Evolutionary conservation across 2,797 vertebrate genomes (phyloP), one percentile per base, ranked within the genome.

Genomic region (Eremophila alpestris): DNA sequence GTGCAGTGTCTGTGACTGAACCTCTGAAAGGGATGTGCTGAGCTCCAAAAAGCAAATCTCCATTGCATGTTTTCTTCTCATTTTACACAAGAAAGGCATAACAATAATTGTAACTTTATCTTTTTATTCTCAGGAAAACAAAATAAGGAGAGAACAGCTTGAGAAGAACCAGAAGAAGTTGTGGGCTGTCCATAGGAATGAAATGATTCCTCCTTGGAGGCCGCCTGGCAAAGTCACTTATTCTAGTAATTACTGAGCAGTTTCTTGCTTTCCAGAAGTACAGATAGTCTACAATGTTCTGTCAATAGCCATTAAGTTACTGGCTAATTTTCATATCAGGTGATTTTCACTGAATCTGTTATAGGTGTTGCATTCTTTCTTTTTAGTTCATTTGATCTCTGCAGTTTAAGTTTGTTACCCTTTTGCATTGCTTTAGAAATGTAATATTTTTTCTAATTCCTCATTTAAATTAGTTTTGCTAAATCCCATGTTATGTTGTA

Each of bases 181-280:
- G 41, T 97, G 97, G 79, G 96, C 95, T 32, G 97, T 98, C 91
- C 97, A 96, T 58, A 52, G 95, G 54, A 97, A 98, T 73, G 98
- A 98, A 68, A 91, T 96, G 3, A 97, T 97, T 93, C 98, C 98
- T 73, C 99, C 99, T 0, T 99, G 99, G 99, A 99, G 98, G 92
- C 99, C 99, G 77, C 98, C 99, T 19, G 99, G 98, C 95, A 99
- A 98, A 98, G 98, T 98, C 40, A 93, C 98, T 21, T 98, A 98
- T 32, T 98, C 96, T 83, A 63, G 97, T 96, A 98, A 98, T 97
- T 99, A 97, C 83, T 98, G 87, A 97, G 36, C 46, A 48, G 71
- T 69, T 59, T 51, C 1, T 48, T 82, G 17, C 26, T 48, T 83
- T 78, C 24, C 49, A 4, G 36, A 60, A 62, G 41, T 70, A 55